Percentiles rank a stretch among this genome's conserved stretches.
These are phyloP conservation scores for Thymelicus acteon DNA, from an alignment of 2,888 invertebrate species.

Conservation along the genomic window DNA sequence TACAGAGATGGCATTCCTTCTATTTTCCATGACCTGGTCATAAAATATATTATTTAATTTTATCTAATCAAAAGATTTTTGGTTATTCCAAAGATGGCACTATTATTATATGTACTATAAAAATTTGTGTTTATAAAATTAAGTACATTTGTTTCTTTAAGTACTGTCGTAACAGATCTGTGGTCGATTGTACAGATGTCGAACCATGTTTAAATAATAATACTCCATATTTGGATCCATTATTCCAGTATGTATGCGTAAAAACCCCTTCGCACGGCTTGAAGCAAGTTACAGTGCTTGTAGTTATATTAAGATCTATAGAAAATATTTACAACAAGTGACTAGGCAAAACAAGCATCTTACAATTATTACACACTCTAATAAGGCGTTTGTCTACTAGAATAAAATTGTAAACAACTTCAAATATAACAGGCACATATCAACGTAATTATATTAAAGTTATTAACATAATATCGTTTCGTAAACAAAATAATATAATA, in stretches of 20 bases:
- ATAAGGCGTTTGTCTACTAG: conserved; percentile 30
- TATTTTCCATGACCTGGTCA: too few relatives aligned
- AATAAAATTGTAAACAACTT: conserved; percentile 17
- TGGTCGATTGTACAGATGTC: too few relatives aligned
- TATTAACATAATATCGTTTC: conserved; percentile 34
- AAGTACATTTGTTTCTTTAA: background rate
- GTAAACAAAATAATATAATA: background rate
- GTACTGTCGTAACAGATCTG: background rate
- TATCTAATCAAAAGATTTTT: too few relatives aligned
- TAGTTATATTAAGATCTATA: conserved; percentile 15
- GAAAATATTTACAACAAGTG: conserved; percentile 40
- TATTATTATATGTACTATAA: background rate
- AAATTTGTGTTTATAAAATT: background rate
- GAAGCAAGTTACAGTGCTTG: conserved; percentile 19
- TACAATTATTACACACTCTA: conserved; percentile 23
- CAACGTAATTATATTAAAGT: conserved; percentile 36
- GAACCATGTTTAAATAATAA: too few relatives aligned
- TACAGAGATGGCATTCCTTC: too few relatives aligned
- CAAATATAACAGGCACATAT: conserved; percentile 20
- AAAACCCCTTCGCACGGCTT: background rate
- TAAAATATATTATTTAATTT: too few relatives aligned
- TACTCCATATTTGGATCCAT: too few relatives aligned
- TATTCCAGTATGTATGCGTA: background rate
- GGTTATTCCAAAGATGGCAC: too few relatives aligned
- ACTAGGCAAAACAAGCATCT: conserved; percentile 43